Evolutionary conservation across 1,140 invertebrate species (phyloP), one percentile per base, ranked within the genome.

Genomic region (Babylonia areolata): DNA sequence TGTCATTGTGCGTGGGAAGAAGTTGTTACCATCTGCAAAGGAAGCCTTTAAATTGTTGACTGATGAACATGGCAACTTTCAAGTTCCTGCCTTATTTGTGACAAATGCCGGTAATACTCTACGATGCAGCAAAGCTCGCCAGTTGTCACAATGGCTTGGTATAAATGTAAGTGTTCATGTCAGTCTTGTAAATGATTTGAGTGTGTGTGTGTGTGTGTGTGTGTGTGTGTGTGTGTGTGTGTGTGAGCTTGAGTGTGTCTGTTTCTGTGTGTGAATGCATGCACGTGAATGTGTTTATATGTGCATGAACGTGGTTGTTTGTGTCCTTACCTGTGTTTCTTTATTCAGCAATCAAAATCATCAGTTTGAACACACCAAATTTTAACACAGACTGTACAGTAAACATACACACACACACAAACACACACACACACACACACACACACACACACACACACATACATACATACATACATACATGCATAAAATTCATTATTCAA

Each of bases 91-190:
- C 9, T 83, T 95, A 0, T 95, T 95, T 91, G 93, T 94, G 23
- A 95, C 94, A 81, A 95, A 95, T 92, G 94, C 94, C 79, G 94
- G 94, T 17, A 95, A 94, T 42, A 58, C 85, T 46, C 85, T 94
- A 64, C 87, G 93, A 83, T 94, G 95, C 77, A 87, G 88, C 23
- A 95, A 95, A 88, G 94, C 94, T 23, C 87, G 92, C 81, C 92
- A 94, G 77, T 86, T 95, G 39, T 93, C 93, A 58, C 89, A 94
- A 84, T 92, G 92, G 91, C 90, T 95, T 28, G 92, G 91, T 35
- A 89, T 94, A 23, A 87, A 94, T 90, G 94, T 95, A 88, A 86
- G 86, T 79, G 64, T 54, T 78, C 9, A 11, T 35, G 11, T 73
- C 5, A 64, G 28, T 6, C 28, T 64, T 12, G 28, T 64, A 23